Percentiles rank a stretch among this genome's conserved stretches.
These are phyloP conservation scores for Hirtodrosophila cameraria DNA, from an alignment of 2,888 invertebrate genomes.

Conservation along the genomic window DNA sequence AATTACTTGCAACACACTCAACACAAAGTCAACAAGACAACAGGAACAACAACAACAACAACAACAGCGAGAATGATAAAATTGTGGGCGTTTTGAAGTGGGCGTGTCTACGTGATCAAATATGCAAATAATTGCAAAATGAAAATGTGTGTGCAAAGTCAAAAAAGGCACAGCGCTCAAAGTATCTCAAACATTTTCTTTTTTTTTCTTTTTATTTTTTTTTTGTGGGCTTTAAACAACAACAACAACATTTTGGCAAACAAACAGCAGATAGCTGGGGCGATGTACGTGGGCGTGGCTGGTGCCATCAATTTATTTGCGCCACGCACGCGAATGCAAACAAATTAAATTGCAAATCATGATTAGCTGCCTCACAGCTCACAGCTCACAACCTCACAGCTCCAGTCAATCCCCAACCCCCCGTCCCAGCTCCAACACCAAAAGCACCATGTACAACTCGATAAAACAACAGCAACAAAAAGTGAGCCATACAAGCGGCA, in stretches of 20 bases:
- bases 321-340: slow-evolving; percentile 76
- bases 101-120: slow-evolving; percentile 65
- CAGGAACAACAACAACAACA: background rate
- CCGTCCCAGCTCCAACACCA: background rate
- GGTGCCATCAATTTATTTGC: slow-evolving; percentile 73
- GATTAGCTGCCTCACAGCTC: slow-evolving; percentile 69
- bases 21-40: background rate
- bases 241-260: slow-evolving; percentile 18
- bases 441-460: background rate
- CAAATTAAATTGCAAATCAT: slow-evolving; percentile 80
- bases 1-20: slow-evolving; percentile 47
- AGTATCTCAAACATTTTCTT: slow-evolving; percentile 33
- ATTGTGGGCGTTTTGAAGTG: slow-evolving; percentile 20
- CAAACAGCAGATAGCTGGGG: slow-evolving; percentile 17
- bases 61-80: slow-evolving; percentile 7
- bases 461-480: slow-evolving; percentile 24
- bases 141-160: slow-evolving; percentile 55
- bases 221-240: slow-evolving; percentile 37
- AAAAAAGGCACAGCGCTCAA: slow-evolving; percentile 39
- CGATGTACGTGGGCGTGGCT: slow-evolving; percentile 35
- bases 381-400: slow-evolving; percentile 4
- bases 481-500: slow-evolving; percentile 16
- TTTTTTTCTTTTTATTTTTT: slow-evolving; percentile 9
- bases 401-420: too few relatives aligned
- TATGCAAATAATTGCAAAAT: slow-evolving; percentile 74